Base-by-base conservation (phyloP, 1,140 invertebrate genomes). In the Lordiphosa mommai region DNA sequence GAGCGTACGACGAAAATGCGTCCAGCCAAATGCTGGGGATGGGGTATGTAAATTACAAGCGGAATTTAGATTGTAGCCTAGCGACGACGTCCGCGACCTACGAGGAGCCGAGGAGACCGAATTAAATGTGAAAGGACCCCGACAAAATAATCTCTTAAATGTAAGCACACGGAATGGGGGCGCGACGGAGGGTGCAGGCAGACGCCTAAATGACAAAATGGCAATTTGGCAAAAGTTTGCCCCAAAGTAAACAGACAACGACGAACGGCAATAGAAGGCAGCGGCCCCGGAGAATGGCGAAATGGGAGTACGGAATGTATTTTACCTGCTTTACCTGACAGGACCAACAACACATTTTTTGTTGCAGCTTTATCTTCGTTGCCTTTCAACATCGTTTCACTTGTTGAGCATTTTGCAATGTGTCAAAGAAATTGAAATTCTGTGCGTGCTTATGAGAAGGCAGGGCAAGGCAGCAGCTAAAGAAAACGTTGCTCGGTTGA, bases 381-480 rank as follows among this genome's bases (percentile, higher is more conserved):
- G 13, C 14, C 44, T 47, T 47, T 33, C 44, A 30, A 32, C 63
- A 47, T 43, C 61, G 55, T 61, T 52, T 49, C 52, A 68, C 64
- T 68, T 68, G 64, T 68, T 68, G 64, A 71, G 61, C 61, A 59
- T 49, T 63, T 65, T 51, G 46, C 60, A 61, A 72, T 65, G 66
- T 71, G 76, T 70, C 71, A 80, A 67, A 80, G 74, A 82, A 74
- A 80, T 80, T 80, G 71, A 80, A 80, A 80, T 82, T 82, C 74
- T 59, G 65, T 44, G 49, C 17, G 58, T 60, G 32, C 57, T 50
- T 32, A 16, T 37, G 67, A 17, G 34, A 32, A 47, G 37, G 43
- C n/a, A 29, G 3, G 7, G 16, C 5, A 7, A 4, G 16, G 29
- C 8, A 30, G 16, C 29, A 10, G 23, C 5, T 27, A 27, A 16